phyloP scores from a whole-genome alignment of 2,797 vertebrate species.

The Pelodytes ibericus region DNA sequence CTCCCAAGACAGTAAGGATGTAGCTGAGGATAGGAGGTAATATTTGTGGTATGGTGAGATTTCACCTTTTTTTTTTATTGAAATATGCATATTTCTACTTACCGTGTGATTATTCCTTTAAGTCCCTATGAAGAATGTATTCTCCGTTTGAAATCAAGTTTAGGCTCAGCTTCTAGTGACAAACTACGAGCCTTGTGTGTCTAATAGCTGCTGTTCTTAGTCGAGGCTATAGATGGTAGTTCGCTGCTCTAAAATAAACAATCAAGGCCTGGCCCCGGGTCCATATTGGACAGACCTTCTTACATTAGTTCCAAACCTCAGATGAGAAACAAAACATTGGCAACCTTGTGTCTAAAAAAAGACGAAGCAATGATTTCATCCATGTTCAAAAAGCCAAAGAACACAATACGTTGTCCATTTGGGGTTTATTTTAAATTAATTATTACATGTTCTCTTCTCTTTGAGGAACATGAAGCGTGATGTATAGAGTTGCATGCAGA shows the following conservation, averaged over 20 bases:
- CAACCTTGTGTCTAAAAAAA: slow-evolving; percentile 59
- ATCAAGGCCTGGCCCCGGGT: slow-evolving; percentile 53
- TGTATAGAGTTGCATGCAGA: slow-evolving; percentile 55
- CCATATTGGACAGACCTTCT: slow-evolving; percentile 62
- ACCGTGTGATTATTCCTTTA: no score
- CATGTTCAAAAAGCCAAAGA: slow-evolving; percentile 69
- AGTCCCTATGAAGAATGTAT: no score
- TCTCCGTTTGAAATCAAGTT: no score
- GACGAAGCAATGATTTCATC: slow-evolving; percentile 75
- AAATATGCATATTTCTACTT: no score
- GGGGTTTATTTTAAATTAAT: slow-evolving; percentile 79
- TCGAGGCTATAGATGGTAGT: slow-evolving; percentile 57
- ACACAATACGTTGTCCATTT: slow-evolving; percentile 74
- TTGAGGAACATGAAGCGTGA: slow-evolving; percentile 72
- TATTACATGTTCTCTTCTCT: slow-evolving; percentile 75
- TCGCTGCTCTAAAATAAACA: slow-evolving; percentile 11
- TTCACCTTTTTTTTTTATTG: no score
- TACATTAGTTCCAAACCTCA: slow-evolving; percentile 67
- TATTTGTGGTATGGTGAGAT: no score
- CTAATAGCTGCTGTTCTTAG: neutral
- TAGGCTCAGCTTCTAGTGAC: neutral
- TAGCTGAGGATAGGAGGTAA: no score
- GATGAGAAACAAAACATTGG: slow-evolving; percentile 71
- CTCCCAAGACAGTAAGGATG: no score
- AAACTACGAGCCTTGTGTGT: neutral